phyloP scores from a whole-genome alignment of 2,888 invertebrate genomes.

The Ypsolopha scabrella region DNA sequence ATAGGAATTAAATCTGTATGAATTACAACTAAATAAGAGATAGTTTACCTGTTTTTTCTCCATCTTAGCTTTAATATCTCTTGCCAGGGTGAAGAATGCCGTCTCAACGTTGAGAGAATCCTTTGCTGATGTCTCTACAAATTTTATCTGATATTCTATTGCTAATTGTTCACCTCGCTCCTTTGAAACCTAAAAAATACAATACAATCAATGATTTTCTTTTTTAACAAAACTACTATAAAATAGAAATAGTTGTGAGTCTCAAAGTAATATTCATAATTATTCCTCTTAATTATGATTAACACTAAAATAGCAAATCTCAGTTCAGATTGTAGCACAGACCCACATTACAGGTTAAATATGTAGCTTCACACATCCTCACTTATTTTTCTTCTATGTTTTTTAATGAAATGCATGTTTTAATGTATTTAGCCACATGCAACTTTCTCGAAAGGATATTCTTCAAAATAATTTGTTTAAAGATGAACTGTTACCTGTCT shows the following conservation, averaged over 20 bases:
- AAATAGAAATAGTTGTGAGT: not conserved
- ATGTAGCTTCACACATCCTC: too few relatives aligned
- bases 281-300: too few relatives aligned
- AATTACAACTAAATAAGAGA: not conserved
- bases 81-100: conserved; percentile 96
- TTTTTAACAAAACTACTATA: not conserved
- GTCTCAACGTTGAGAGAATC: conserved; percentile 98
- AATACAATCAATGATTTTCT: not conserved
- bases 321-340: too few relatives aligned
- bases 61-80: conserved; percentile 98
- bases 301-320: too few relatives aligned
- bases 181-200: conserved; percentile 79
- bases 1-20: too few relatives aligned
- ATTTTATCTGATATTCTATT: conserved; percentile 98
- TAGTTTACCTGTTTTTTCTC: conserved; percentile 94
- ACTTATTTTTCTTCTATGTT: too few relatives aligned
- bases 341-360: too few relatives aligned
- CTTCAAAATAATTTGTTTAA: not conserved
- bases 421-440: not conserved
- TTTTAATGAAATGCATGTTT: too few relatives aligned
- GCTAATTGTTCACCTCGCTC: conserved; percentile 98
- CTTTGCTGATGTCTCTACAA: conserved; percentile 99
- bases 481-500: conserved; percentile 75
- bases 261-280: too few relatives aligned
- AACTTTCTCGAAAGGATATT: not conserved